Base-by-base conservation (phyloP, 2,888 invertebrate species). In the Habroteleia sp. region DNA sequence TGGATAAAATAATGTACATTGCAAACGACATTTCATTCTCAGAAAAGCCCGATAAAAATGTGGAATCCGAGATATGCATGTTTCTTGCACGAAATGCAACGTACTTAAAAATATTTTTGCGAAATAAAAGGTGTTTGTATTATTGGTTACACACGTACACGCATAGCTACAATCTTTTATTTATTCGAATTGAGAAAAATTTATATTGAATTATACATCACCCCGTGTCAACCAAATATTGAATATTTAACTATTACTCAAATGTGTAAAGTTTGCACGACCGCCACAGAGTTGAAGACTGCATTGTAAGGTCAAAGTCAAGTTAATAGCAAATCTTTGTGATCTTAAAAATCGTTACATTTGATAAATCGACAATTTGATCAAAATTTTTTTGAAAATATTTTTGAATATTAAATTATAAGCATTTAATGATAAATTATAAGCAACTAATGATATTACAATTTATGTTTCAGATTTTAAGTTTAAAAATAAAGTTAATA, bases 231-330 rank as follows among this genome's bases (percentile, higher is more conserved):
- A 14, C 16, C 27, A 25, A 8, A 48, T 39, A 25, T 5, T 42
- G 7, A 29, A 39, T 35, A 41, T 31, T 31, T 39, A 54, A 54
- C 17, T 72, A 44, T 16, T 46, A 39, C 37, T 33, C 8, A 17
- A 48, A 54, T 31, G 42, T 46, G 25, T 48, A 16, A 56, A 46
- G n/a, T 72, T 39, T 46, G 11, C 33, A n/a, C n/a, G n/a, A n/a
- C n/a, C n/a, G 27, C 20, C 20, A 8, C 17, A 27, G 35, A 54
- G 54, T 54, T 71, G 69, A 71, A 71, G 71, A 62, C 14, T 62
- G 10, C 39, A 39, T 33, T 33, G 25, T 54, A 54, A 62, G 54
- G 71, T 62, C 69, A 62, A 69, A 60, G 60, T 52, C 54, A 62
- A 62, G 62, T 62, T 10, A 25, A 20, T 35, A 37, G 27, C 14